Evolutionary conservation across 2,113 vertebrate species (phyloP).

Genomic region (Fregata magnificens): DNA sequence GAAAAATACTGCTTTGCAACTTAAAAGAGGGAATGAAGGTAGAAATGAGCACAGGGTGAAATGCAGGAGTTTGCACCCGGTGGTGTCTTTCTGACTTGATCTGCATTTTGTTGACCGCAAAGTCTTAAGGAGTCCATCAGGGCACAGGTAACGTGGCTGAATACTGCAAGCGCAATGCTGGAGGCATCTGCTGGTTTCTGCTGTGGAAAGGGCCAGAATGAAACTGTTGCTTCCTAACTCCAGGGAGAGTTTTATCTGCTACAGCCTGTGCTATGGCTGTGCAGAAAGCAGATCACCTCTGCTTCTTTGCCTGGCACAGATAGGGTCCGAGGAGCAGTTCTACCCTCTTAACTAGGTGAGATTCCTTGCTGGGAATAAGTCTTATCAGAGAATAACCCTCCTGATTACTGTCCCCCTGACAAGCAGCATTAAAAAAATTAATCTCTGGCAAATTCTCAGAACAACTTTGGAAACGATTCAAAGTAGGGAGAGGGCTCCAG

Average conservation of each 20-base stretch:
- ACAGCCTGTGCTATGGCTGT: fast-evolving
- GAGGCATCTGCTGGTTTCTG: neutral
- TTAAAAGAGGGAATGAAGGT: neutral
- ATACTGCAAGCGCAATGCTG: fast-evolving
- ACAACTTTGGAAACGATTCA: conserved; percentile 13
- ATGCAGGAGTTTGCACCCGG: fast-evolving
- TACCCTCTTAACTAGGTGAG: neutral
- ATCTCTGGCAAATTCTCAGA: conserved; percentile 17
- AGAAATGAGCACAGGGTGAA: neutral
- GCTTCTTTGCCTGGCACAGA: fast-evolving
- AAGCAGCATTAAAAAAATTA: neutral
- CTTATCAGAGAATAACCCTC: neutral
- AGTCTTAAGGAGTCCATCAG: neutral
- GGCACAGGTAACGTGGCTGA: neutral
- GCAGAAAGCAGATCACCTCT: neutral
- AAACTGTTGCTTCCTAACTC: neutral
- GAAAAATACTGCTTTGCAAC: neutral
- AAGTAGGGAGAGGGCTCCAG: neutral
- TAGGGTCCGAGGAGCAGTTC: neutral
- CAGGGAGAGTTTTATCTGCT: neutral
- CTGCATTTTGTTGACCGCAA: neutral
- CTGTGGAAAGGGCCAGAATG: neutral
- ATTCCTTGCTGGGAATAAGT: neutral
- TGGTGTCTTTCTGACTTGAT: neutral
- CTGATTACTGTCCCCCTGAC: neutral